Conservation (phyloP, 1,140 invertebrate genomes). For the Euura lappo region DNA sequence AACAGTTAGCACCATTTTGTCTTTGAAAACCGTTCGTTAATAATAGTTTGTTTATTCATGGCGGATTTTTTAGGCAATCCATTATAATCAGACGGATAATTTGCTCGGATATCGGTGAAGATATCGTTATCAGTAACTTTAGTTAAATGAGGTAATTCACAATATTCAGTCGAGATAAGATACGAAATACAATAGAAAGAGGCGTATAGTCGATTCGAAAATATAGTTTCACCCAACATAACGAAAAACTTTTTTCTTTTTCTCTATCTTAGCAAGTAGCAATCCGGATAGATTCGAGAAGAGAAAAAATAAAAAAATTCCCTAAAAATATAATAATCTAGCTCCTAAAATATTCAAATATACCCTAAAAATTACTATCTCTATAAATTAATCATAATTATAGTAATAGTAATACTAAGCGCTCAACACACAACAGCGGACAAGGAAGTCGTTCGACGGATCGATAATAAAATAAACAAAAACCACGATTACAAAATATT, state of each 20-base stretch:
- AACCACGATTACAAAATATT: no score
- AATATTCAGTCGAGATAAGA: slow-evolving; percentile 42
- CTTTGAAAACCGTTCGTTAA: slow-evolving; percentile 43
- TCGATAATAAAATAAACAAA: not conserved
- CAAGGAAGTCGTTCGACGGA: slow-evolving; percentile 27
- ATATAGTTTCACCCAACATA: not conserved
- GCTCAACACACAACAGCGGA: slow-evolving; percentile 45
- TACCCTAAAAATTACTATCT: not conserved
- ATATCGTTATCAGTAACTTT: slow-evolving; percentile 52
- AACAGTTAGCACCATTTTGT: slow-evolving; percentile 53
- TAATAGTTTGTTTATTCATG: slow-evolving; percentile 7
- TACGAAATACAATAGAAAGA: not conserved
- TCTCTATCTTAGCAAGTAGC: not conserved
- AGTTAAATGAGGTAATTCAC: slow-evolving; percentile 54
- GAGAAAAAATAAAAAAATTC: not conserved
- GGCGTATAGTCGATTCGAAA: no score
- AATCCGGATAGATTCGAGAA: not conserved
- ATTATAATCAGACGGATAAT: slow-evolving; percentile 49
- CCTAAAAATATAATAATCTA: no score
- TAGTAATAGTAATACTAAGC: slow-evolving; percentile 53
- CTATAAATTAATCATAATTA: slow-evolving; percentile 31
- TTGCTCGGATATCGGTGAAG: slow-evolving; percentile 41
- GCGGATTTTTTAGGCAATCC: slow-evolving; percentile 51
- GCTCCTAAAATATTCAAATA: not conserved
- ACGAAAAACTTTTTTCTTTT: not conserved